Percentiles rank a stretch among this genome's conserved stretches.
These are phyloP conservation scores for Diprion similis DNA, from an alignment of 1,140 invertebrate species.

Conservation along the genomic window DNA sequence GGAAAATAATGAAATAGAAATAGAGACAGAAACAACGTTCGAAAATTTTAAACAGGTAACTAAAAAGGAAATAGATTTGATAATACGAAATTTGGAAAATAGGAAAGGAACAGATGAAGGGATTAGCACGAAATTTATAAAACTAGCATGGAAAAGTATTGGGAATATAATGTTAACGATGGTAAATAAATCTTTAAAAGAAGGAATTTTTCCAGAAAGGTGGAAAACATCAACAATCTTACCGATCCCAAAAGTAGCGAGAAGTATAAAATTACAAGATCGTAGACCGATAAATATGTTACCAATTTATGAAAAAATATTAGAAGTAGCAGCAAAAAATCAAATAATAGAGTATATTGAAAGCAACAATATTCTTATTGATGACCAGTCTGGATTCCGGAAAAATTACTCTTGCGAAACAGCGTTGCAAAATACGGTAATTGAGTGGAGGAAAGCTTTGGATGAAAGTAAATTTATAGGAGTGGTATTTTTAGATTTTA, in stretches of 20 bases:
- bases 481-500: conserved; percentile 25
- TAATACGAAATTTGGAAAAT: not conserved
- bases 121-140: not conserved
- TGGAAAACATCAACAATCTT: conserved; percentile 18
- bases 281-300: conserved; percentile 22
- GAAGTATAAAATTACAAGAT: conserved; percentile 15
- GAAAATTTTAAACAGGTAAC: not conserved
- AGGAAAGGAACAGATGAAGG: not conserved
- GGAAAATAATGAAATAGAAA: not conserved
- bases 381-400: conserved; percentile 29
- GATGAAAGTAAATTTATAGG: conserved; percentile 17
- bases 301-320: conserved; percentile 17
- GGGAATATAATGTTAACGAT: not conserved
- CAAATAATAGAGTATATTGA: conserved; percentile 23
- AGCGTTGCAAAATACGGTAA: conserved; percentile 21
- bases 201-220: conserved; percentile 11
- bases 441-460: conserved; percentile 25
- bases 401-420: conserved; percentile 26
- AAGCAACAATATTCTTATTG: conserved; percentile 22
- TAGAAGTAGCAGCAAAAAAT: conserved; percentile 18
- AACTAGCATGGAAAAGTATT: not conserved
- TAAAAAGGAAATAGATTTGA: not conserved
- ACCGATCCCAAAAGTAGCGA: conserved; percentile 21
- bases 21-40: not conserved
- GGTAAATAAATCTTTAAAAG: conserved; percentile 7